Conservation (phyloP, 2,113 vertebrate genomes). For the Macrotis lagotis region DNA sequence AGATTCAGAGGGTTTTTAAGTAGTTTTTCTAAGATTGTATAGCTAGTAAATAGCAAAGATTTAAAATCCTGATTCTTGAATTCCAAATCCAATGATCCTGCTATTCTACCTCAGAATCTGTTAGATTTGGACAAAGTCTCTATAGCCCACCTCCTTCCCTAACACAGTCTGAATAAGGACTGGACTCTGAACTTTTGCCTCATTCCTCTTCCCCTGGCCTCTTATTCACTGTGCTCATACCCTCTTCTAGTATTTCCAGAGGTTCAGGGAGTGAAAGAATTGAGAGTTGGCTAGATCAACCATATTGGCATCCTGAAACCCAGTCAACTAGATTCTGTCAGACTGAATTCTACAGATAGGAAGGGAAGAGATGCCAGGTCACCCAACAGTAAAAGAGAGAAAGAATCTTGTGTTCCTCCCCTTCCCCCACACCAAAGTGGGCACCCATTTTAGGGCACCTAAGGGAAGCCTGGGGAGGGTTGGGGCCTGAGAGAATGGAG, state of each 20-base stretch:
- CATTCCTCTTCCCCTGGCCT: not conserved
- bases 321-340: not conserved
- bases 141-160: not conserved
- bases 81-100: not conserved
- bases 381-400: not conserved
- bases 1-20: not conserved
- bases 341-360: not conserved
- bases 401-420: not conserved
- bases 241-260: not conserved
- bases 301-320: not conserved
- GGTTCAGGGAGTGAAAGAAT: not conserved
- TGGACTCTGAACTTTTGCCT: not conserved
- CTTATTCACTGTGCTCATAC: not conserved
- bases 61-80: not conserved
- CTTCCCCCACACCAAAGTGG: not conserved
- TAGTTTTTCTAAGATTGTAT: not conserved
- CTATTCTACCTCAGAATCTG: not conserved
- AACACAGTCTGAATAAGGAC: not conserved
- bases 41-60: not conserved
- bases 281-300: not conserved
- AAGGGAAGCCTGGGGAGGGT: conserved; percentile 49
- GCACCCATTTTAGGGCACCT: not conserved
- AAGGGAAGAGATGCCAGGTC: not conserved
- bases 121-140: not conserved
- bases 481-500: conserved; percentile 47